These are phyloP conservation scores for Salticus scenicus DNA, from an alignment of 2,888 invertebrate genomes.

Conservation along the genomic window DNA sequence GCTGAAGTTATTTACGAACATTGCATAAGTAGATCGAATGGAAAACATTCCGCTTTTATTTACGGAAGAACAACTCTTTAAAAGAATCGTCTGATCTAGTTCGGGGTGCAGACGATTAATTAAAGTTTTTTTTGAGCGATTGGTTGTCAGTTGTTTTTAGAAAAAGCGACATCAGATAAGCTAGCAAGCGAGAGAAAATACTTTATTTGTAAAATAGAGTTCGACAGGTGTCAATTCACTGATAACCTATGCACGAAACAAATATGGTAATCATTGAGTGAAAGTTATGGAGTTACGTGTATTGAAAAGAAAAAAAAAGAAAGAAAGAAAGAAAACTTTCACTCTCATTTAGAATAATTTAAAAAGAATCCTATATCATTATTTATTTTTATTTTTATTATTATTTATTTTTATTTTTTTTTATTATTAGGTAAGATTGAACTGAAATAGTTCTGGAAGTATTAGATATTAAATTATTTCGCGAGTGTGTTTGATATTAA, in stretches of 20 bases:
- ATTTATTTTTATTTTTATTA: too few relatives aligned
- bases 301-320: too few relatives aligned
- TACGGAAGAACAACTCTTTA: constrained; percentile 1
- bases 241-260: background rate
- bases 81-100: constrained; percentile 14
- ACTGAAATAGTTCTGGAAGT: too few relatives aligned
- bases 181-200: background rate
- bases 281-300: too few relatives aligned
- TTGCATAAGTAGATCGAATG: constrained; percentile 1
- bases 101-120: constrained; percentile 8
- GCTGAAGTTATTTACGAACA: background rate
- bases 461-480: too few relatives aligned
- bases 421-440: too few relatives aligned
- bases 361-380: too few relatives aligned
- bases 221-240: constrained; percentile 5
- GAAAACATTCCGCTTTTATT: constrained; percentile 12
- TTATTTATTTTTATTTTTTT: too few relatives aligned
- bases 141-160: constrained; percentile 12
- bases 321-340: too few relatives aligned
- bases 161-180: background rate
- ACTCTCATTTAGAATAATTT: too few relatives aligned
- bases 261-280: too few relatives aligned
- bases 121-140: constrained; percentile 1
- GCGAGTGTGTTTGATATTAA: too few relatives aligned
- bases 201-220: background rate